These are phyloP conservation scores for Gopherus flavomarginatus DNA, from an alignment of 2,113 vertebrate genomes.

Conservation along the genomic window DNA sequence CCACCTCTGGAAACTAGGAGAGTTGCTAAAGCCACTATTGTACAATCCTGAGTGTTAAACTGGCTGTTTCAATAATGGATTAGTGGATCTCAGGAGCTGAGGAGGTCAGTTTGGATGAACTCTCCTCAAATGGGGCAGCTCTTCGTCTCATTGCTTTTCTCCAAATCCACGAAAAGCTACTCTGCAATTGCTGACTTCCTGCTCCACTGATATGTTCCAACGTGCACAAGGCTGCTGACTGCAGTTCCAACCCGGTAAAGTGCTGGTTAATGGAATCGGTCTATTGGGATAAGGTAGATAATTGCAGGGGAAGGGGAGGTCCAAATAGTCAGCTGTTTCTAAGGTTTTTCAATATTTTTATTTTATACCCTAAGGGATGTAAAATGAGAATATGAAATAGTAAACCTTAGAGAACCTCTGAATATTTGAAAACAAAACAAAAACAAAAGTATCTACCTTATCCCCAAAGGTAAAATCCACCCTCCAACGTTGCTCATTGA, in stretches of 20 bases:
- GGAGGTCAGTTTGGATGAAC: rapidly evolving
- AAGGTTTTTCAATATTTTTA: not conserved
- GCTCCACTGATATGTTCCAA: not conserved
- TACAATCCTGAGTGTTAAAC: not conserved
- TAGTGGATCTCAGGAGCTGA: not conserved
- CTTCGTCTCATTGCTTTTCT: not conserved
- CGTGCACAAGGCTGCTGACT: rapidly evolving
- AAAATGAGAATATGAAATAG: not conserved
- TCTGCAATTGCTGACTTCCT: not conserved
- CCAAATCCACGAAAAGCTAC: not conserved
- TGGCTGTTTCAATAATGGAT: not conserved
- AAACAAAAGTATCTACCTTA: not conserved
- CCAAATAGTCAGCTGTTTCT: not conserved
- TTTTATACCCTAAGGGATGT: not conserved
- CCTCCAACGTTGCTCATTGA: not conserved
- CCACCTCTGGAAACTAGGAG: not conserved
- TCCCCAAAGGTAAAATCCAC: not conserved
- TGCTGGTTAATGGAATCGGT: rapidly evolving
- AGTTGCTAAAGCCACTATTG: not conserved
- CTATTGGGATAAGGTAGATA: not conserved
- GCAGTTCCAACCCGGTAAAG: not conserved
- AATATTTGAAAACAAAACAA: not conserved
- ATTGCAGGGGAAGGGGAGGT: not conserved
- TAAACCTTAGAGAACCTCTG: not conserved
- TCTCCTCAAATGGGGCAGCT: not conserved